Base-by-base conservation (phyloP, 2,113 vertebrate genomes). In the Rhinoderma darwinii region DNA sequence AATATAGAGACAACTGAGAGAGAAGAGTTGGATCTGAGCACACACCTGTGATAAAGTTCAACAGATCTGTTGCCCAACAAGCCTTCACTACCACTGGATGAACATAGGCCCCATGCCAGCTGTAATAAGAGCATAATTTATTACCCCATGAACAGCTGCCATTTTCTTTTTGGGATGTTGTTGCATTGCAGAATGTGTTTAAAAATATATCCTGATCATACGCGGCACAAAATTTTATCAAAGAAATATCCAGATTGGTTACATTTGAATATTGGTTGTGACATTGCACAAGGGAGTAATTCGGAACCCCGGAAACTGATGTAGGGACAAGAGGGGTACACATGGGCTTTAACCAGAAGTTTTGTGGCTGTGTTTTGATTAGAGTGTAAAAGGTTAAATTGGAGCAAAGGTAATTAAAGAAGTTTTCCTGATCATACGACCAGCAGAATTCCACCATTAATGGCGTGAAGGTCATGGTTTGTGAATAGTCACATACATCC, bases 11-110 rank as follows among this genome's bases (percentile, higher is more conserved):
- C 44, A 84, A 74, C 14, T 32, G 18, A 41, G 68, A 12, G 12
- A 59, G 20, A 22, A 84, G 86, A 2, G 1, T 35, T 2, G 89
- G 14, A 27, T 93, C 86, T 1, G 72, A 73, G 78, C 95, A 96
- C 84, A 96, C 30, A 0, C 80, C 89, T 5, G 89, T 89, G 37
- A 93, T 88, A 77, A 96, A 96, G 30, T 89, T 91, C 5, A 79
- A 86, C 86, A 92, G 93, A 88, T 96, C 94, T 0, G 90, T 92
- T 75, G 94, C 92, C 94, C 94, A 96, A 90, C 95, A 96, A 74
- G 94, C 90, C 8, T 91, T 91, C 75, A 95, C 87, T 17, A 94
- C 90, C 0, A 79, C 51, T 2, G 89, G 80, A 12, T 92, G 91
- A 30, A 95, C 93, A 22, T 90, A 75, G 18, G 87, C 70, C 3